Conservation (phyloP, 2,113 vertebrate species). For the Pelusios castaneus region DNA sequence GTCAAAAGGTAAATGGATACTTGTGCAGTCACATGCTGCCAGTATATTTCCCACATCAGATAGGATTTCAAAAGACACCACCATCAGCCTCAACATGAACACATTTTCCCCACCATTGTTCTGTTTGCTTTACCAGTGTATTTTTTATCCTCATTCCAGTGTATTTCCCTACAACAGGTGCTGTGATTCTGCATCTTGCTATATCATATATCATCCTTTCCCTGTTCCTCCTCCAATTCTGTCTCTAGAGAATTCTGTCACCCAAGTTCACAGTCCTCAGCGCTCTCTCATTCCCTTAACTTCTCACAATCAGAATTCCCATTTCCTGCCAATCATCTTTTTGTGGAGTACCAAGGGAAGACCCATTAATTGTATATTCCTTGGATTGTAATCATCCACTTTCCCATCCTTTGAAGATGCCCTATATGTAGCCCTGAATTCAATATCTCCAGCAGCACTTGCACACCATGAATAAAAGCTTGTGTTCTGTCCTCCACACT, state of each 20-base stretch:
- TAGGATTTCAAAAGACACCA: background rate
- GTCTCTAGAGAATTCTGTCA: background rate
- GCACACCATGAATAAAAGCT: background rate
- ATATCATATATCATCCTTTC: background rate
- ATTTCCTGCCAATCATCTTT: background rate
- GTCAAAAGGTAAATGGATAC: background rate
- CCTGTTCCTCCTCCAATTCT: background rate
- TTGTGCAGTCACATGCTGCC: background rate
- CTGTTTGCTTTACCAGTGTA: background rate
- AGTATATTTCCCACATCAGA: background rate
- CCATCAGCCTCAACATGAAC: background rate
- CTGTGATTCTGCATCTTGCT: background rate
- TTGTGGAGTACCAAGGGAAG: background rate
- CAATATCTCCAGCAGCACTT: background rate
- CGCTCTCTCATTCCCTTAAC: background rate
- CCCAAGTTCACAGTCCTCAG: background rate
- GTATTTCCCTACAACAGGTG: background rate
- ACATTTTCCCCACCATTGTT: background rate
- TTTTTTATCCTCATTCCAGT: background rate
- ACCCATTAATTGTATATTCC: background rate
- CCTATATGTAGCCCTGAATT: background rate
- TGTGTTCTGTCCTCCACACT: background rate
- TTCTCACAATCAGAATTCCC: background rate
- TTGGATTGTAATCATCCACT: background rate
- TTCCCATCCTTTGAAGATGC: background rate